Evolutionary conservation across 2,797 vertebrate genomes (phyloP), one percentile per base, ranked within the genome.

Genomic region (Psittacula derbiana): DNA sequence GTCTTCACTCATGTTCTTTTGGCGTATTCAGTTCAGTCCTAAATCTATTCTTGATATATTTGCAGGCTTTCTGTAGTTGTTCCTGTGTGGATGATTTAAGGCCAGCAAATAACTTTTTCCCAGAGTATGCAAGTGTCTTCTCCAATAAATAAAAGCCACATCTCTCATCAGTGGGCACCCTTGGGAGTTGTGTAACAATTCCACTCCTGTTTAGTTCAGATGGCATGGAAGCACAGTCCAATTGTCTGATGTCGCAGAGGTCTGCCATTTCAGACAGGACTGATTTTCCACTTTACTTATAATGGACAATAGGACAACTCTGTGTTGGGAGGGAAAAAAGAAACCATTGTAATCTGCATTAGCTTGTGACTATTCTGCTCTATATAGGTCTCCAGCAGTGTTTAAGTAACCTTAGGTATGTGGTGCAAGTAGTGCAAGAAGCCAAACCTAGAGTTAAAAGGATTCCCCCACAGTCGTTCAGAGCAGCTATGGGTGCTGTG

Each of bases 61-160:
- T 67, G 24, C 75, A 83, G 46, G 36, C 82, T 94, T 86, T 65
- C 81, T 84, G 66, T 44, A 67, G 65, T 84, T 65, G 74, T 40
- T 74, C 60, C 87, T 64, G 60, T 1, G 1, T 50, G 61, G 64
- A 58, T 95, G 88, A 93, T 95, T 96, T 94, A 88, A 73, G 73
- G 53, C 73, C 66, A 91, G 47, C 91, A 86, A 91, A 91, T 96
- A 90, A 92, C 41, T 91, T 92, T 86, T 49, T 74, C 66, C 41
- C 61, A 65, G 66, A 41, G 52, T 67, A 71, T 80, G 19, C 74
- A 93, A 78, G 75, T 95, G 94, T 95, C 96, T 88, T 88, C 62
- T 93, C 41, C 89, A 95, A 96, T 97, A 96, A 96, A 90, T 89
- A 91, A 84, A 95, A 50, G 1, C 31, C 80, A 65, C 89, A 80